These are phyloP conservation scores for Urocyon cinereoargenteus DNA, from an alignment of 2,797 vertebrate species.

Conservation along the genomic window DNA sequence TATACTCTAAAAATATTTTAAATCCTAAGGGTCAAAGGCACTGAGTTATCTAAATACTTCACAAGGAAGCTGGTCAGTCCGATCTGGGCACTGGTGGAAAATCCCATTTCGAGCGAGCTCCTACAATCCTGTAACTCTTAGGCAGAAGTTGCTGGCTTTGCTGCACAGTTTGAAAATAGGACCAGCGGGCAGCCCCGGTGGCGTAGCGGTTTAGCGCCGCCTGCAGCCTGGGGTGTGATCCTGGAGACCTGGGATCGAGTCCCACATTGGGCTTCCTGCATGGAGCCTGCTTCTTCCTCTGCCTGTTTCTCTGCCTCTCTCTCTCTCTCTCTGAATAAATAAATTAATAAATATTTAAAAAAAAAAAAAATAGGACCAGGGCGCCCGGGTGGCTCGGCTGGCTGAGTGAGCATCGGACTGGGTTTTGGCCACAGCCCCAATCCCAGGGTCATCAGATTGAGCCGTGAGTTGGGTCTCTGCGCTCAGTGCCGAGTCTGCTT, in stretches of 20 bases:
- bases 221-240: no score
- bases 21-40: conserved; percentile 13
- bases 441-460: neutral
- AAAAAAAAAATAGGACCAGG: neutral
- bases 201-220: no score
- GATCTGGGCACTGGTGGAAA: neutral
- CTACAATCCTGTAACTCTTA: neutral
- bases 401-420: neutral
- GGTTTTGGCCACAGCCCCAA: neutral
- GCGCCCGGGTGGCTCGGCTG: neutral
- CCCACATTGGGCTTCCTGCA: no score
- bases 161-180: neutral
- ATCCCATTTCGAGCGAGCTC: neutral
- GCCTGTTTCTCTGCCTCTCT: no score
- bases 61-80: neutral
- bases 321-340: no score
- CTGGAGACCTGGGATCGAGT: no score
- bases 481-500: neutral
- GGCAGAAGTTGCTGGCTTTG: neutral
- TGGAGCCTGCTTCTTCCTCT: no score
- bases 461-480: neutral
- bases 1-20: neutral
- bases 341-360: no score
- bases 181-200: neutral
- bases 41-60: neutral